Percentiles rank a stretch among this genome's conserved stretches.
Conservation (phyloP, 1,140 invertebrate species). For the Brachionus plicatilis region DNA sequence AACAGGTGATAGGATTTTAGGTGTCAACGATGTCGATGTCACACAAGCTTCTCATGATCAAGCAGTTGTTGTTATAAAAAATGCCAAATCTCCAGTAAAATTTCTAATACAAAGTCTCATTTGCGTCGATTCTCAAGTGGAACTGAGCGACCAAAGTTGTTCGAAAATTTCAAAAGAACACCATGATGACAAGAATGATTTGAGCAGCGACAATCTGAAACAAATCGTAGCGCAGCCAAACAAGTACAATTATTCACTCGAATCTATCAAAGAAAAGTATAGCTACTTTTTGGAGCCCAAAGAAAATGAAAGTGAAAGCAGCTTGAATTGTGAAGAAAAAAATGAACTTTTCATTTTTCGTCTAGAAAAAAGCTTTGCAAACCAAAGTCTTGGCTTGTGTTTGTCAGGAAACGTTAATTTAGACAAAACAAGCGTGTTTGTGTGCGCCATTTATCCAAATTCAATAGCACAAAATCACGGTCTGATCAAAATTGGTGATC, state of each 20-base stretch:
- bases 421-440: conserved; percentile 88
- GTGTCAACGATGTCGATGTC: conserved; percentile 76
- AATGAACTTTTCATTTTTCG: conserved; percentile 26
- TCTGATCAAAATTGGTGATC: conserved; percentile 80
- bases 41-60: conserved; percentile 81
- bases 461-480: conserved; percentile 71
- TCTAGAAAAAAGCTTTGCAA: conserved; percentile 2
- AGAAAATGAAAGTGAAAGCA: conserved; percentile 63
- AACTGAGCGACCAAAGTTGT: not conserved
- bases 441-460: conserved; percentile 84
- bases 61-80: conserved; percentile 90
- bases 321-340: conserved; percentile 62
- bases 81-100: conserved; percentile 77
- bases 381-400: conserved; percentile 73
- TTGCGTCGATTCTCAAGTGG: conserved; percentile 41
- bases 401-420: conserved; percentile 88
- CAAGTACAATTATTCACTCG: not conserved
- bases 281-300: not conserved
- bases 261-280: conserved; percentile 19
- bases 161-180: not conserved
- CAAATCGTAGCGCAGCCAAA: conserved; percentile 39
- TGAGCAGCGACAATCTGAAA: conserved; percentile 45
- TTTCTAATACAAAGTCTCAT: conserved; percentile 87
- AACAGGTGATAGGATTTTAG: conserved; percentile 60
- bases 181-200: not conserved